Evolutionary conservation across 30 jellyfish, hydroid and myxozoan species (phyloP).

Genomic region (Aurelia sp.): DNA sequence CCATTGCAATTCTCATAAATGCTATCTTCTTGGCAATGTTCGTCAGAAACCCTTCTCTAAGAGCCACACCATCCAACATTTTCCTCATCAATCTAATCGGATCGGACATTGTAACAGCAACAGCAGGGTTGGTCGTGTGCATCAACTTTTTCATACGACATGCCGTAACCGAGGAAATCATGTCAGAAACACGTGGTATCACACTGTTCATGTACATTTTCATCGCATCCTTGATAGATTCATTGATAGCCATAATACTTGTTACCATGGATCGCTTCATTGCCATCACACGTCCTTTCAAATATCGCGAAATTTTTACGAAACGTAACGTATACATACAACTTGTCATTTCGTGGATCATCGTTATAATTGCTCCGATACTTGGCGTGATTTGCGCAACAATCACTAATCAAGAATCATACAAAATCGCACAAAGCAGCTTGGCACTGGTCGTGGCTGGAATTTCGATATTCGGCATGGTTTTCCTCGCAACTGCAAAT

Average conservation of each 20-base stretch:
- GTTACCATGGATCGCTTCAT: constrained; percentile 54
- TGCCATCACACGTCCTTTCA: constrained; percentile 51
- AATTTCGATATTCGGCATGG: constrained; percentile 38
- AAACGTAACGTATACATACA: constrained; percentile 14
- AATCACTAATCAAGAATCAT: constrained; percentile 3
- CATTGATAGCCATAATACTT: constrained; percentile 18
- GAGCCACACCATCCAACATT: constrained; percentile 24
- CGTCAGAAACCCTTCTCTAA: constrained; percentile 5
- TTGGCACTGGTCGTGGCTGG: constrained; percentile 18
- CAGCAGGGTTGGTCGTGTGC: constrained; percentile 8
- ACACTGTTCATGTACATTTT: constrained; percentile 30
- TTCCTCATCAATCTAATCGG: constrained; percentile 41
- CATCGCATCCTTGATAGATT: constrained; percentile 15
- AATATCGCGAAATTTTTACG: constrained; percentile 28
- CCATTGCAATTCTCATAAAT: constrained; percentile 30
- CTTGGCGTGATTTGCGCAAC: constrained; percentile 42
- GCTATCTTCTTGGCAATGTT: constrained; percentile 5
- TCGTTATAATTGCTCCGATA: background rate
- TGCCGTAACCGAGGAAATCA: background rate
- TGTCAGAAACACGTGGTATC: constrained; percentile 6
- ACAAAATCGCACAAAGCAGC: constrained; percentile 1
- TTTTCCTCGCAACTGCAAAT: constrained; percentile 40
- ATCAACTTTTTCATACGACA: background rate
- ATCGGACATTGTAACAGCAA: constrained; percentile 42
- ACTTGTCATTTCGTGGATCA: constrained; percentile 4